These are phyloP conservation scores for Tiphia femorata DNA, from an alignment of 2,888 invertebrate genomes.

Conservation along the genomic window DNA sequence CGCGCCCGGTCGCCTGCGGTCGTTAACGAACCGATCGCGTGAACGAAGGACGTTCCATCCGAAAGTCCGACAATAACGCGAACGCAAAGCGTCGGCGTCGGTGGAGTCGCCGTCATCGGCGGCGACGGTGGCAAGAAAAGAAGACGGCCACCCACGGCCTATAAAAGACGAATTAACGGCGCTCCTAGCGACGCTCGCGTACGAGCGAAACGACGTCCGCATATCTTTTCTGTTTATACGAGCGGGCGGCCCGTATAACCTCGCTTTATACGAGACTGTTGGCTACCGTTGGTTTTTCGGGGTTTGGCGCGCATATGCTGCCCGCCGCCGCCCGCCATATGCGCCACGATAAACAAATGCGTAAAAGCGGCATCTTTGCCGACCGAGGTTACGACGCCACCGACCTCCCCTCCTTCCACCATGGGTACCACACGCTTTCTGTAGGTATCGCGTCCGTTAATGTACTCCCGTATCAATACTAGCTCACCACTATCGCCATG, in stretches of 20 bases:
- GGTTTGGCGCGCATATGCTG: constrained; percentile 63
- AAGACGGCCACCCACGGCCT: constrained; percentile 19
- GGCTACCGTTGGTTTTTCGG: constrained; percentile 41
- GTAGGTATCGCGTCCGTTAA: too few relatives aligned
- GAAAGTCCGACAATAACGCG: too few relatives aligned
- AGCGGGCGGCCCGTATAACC: constrained; percentile 31
- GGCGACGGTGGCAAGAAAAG: constrained; percentile 8
- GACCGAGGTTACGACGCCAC: too few relatives aligned
- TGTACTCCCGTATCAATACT: too few relatives aligned
- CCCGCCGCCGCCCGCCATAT: too few relatives aligned
- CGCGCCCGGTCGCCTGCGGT: too few relatives aligned
- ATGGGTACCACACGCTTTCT: too few relatives aligned
- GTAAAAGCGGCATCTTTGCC: constrained; percentile 61
- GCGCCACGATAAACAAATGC: constrained; percentile 65
- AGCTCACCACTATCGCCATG: too few relatives aligned
- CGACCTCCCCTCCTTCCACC: constrained; percentile 24
- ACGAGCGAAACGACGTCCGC: constrained; percentile 9
- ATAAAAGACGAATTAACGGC: constrained; percentile 45
- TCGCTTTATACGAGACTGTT: constrained; percentile 33
- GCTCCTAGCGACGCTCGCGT: constrained; percentile 27
- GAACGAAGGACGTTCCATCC: too few relatives aligned
- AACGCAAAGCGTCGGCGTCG: too few relatives aligned
- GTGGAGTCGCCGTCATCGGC: neutral
- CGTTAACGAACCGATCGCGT: too few relatives aligned
- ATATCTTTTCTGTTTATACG: constrained; percentile 44